Evolutionary conservation across 53 echinoderm and acorn worm genomes (phyloP).

Genomic region (Antedon mediterranea): DNA sequence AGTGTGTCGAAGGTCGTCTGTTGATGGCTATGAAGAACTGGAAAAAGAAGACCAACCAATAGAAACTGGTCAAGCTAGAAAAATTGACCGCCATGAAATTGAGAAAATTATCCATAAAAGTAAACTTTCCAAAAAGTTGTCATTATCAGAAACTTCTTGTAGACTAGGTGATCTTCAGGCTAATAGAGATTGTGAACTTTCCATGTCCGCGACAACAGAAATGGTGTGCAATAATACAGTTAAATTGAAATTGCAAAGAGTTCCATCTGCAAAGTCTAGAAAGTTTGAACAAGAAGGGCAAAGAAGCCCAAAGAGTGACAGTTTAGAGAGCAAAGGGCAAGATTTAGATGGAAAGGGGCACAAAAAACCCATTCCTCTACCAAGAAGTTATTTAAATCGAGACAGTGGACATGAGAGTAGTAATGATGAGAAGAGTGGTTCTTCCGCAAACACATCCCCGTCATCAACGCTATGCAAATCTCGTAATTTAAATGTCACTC

Average conservation of each 20-base stretch:
- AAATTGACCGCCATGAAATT: background rate
- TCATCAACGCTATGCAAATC: background rate
- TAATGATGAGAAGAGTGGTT: background rate
- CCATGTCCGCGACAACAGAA: background rate
- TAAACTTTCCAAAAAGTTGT: background rate
- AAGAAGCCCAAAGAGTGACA: background rate
- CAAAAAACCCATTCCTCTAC: background rate
- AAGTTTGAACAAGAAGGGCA: background rate
- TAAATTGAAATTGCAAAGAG: background rate
- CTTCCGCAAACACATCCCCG: background rate
- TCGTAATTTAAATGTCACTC: background rate
- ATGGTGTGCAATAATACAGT: background rate
- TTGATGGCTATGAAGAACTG: slow-evolving; percentile 37
- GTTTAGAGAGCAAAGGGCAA: background rate
- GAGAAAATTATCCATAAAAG: background rate
- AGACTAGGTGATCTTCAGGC: background rate
- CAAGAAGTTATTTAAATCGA: background rate
- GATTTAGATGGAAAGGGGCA: background rate
- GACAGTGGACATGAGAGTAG: background rate
- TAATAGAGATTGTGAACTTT: background rate
- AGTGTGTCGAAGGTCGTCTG: slow-evolving; percentile 57
- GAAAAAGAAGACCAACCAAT: too few species aligned
- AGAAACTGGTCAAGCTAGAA: background rate
- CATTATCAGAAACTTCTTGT: background rate
- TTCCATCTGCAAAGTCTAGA: background rate